Evolutionary conservation across 1,140 invertebrate species (phyloP), one percentile per base, ranked within the genome.

Genomic region (Samia ricini): DNA sequence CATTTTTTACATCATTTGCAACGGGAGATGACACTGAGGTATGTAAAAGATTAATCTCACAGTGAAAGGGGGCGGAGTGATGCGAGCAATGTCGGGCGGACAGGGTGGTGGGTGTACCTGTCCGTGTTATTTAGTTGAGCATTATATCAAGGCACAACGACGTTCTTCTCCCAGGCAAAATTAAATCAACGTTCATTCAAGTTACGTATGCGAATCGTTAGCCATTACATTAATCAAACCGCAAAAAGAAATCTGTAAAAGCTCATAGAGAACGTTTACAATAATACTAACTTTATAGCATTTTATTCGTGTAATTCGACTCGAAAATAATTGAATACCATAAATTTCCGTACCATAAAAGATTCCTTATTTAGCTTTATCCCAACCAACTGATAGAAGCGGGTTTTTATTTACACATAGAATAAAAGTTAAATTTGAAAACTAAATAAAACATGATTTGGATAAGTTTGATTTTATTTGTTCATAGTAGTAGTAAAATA

Each of bases 11-110:
- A 61, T 76, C 74, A 80, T 83, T 85, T 82, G 69, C 77, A 76
- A 76, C 69, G 71, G 72, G 69, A 77, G 80, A 77, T 82, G 81
- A 82, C 79, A 78, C 80, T 83, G 81, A 83, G 70, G 73, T 70
- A 86, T 83, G 80, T 79, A 68, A 60, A 78, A 77, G 74, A 86
- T 84, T 84, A 86, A 81, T 83, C 80, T 76, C 60, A 66, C 55
- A 66, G 64, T 65, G 71, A n/a, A n/a, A n/a, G n/a, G n/a, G n/a
- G n/a, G 57, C 51, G 58, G 55, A n/a, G 54, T 50, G 50, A 50
- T 59, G 54, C 55, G 50, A 51, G 50, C 24, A 19, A 55, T 61
- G 22, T 19, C 18, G 62, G 61, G 61, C 42, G 29, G 33, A 56
- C 36, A 65, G 15, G 29, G 33, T 51, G 58, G 63, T 57, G 54